Evolutionary conservation across 2,888 invertebrate species (phyloP).

Genomic region (Balanococcus diminutus): DNA sequence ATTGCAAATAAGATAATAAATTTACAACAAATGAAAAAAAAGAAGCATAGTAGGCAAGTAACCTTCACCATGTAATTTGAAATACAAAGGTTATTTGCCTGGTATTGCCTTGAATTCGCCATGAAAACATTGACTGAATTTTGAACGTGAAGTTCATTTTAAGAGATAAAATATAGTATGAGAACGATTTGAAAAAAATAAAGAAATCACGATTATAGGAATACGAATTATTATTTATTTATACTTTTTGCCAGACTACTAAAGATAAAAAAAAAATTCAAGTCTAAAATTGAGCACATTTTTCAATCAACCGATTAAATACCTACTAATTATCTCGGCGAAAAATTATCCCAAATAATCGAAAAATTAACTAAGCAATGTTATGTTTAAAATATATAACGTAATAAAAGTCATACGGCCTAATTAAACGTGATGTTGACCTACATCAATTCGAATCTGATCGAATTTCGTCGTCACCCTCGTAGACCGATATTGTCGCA

Average conservation of each 20-base stretch:
- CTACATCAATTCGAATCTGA: constrained; percentile 11
- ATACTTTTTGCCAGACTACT: too few species aligned
- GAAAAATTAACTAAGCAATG: background rate
- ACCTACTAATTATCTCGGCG: background rate
- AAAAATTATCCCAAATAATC: background rate
- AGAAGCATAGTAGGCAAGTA: background rate
- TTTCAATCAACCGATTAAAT: too few species aligned
- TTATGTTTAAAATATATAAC: background rate
- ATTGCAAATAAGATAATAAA: background rate
- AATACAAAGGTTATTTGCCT: constrained; percentile 24
- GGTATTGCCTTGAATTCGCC: constrained; percentile 1
- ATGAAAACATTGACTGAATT: background rate
- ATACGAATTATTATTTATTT: too few species aligned
- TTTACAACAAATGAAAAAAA: background rate
- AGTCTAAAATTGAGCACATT: too few species aligned
- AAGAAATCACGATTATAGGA: background rate
- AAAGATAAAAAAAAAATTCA: too few species aligned
- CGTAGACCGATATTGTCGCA: background rate
- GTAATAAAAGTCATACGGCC: background rate
- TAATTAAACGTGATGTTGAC: background rate
- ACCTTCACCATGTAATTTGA: constrained; percentile 16
- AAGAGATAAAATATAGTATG: background rate
- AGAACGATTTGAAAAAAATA: background rate
- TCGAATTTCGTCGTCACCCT: constrained; percentile 1
- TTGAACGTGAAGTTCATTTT: background rate